Evolutionary conservation across 2,797 vertebrate species (phyloP).

Genomic region (Rhinichthys osculus): DNA sequence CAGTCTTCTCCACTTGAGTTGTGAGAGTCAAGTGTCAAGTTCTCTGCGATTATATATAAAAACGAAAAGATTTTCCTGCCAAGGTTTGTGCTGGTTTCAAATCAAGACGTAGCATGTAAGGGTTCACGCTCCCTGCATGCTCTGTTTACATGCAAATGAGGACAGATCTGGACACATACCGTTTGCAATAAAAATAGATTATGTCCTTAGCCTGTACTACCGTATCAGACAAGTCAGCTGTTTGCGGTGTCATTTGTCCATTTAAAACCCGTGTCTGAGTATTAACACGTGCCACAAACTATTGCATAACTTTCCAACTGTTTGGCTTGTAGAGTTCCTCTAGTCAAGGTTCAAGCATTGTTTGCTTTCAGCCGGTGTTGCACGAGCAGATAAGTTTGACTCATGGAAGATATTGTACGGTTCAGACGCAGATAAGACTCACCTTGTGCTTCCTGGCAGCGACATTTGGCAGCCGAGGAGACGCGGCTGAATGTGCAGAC

Average conservation of each 20-base stretch:
- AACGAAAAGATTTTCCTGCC: neutral
- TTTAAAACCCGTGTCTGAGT: neutral
- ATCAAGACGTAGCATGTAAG: slow-evolving; percentile 54
- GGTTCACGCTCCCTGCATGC: slow-evolving; percentile 11
- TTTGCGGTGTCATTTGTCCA: neutral
- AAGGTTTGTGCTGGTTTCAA: slow-evolving; percentile 18
- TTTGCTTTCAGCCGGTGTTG: slow-evolving; percentile 45
- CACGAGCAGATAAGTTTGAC: slow-evolving; percentile 28
- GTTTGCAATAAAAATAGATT: slow-evolving; percentile 33
- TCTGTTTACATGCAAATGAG: slow-evolving; percentile 49
- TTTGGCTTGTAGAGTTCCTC: neutral
- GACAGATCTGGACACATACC: slow-evolving; percentile 30
- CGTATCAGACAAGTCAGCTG: slow-evolving; percentile 20
- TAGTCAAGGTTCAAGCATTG: neutral
- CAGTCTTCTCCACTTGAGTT: neutral
- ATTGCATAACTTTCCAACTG: slow-evolving; percentile 14
- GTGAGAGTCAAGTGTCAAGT: neutral
- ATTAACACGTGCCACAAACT: neutral
- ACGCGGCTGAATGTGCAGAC: slow-evolving; percentile 23
- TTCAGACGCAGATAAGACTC: slow-evolving; percentile 9
- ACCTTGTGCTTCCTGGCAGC: neutral
- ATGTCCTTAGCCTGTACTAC: neutral
- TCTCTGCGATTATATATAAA: neutral
- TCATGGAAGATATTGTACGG: slow-evolving; percentile 3
- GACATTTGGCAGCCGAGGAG: slow-evolving; percentile 33